These are phyloP conservation scores for Piprites chloris DNA, from an alignment of 2,113 vertebrate species.

Conservation along the genomic window DNA sequence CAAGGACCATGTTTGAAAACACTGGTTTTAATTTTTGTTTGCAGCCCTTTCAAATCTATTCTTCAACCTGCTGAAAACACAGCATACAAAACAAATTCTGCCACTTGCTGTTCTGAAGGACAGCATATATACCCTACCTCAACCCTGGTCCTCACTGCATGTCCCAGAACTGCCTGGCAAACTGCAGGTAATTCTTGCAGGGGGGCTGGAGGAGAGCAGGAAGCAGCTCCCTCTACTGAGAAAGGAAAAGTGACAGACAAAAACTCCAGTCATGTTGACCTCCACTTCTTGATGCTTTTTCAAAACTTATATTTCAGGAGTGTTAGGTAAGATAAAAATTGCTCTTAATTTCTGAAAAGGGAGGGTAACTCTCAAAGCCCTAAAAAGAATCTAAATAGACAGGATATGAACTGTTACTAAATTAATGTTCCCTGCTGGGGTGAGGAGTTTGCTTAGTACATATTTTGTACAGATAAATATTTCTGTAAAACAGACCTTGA, in stretches of 20 bases:
- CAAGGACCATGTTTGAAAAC: neutral
- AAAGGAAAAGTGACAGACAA: neutral
- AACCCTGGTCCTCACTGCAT: accelerated
- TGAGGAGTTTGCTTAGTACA: neutral
- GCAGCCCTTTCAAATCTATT: neutral
- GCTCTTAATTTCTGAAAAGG: neutral
- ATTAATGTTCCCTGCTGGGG: neutral
- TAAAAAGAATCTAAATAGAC: neutral
- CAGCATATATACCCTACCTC: neutral
- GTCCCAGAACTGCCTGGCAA: neutral
- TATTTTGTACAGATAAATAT: neutral
- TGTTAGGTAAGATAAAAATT: neutral
- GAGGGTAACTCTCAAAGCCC: neutral
- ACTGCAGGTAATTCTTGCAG: accelerated
- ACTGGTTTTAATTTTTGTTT: neutral
- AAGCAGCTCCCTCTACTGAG: neutral
- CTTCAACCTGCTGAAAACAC: neutral
- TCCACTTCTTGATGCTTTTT: neutral
- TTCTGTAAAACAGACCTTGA: neutral
- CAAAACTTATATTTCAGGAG: neutral
- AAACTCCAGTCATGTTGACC: neutral
- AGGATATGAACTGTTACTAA: neutral
- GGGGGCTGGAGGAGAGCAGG: neutral
- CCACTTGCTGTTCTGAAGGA: neutral
- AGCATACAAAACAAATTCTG: neutral